Base-by-base conservation (phyloP, 2,888 invertebrate species). In the Protodeltote pygarga region DNA sequence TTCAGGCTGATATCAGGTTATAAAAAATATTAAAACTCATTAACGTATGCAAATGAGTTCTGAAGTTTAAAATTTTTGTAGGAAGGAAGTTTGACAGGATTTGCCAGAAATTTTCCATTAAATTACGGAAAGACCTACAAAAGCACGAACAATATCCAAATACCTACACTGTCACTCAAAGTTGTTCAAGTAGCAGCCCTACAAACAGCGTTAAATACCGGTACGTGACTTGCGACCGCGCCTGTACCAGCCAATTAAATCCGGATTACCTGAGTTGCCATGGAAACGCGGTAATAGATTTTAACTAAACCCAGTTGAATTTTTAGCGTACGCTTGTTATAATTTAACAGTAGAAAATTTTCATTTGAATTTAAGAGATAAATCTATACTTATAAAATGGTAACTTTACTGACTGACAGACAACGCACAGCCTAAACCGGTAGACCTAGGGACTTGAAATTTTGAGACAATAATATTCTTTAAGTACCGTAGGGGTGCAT, bases 191-290 rank as follows among this genome's bases (percentile, higher is more conserved):
- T 20, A 45, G 17, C 52, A 58, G 14, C 52, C 40, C 15, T 24
- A 34, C 10, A 28, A 47, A 46, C 27, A 47, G 52, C 40, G 41
- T 34, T 53, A 46, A 54, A 44, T 40, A 31, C 46, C 39, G 29
- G 29, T 60, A 72, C 69, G 71, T 65, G 67, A 66, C 62, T 67
- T 37, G 48, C 61, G 48, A 67, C 69, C 64, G 53, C 70, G 53
- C 70, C 42, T 60, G 53, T 50, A 53, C 54, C 50, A 65, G 57
- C 52, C 69, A 73, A 73, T 73, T 72, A 69, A 71, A 67, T 47
- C 57, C 24, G 62, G 68, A 64, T 64, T 58, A 69, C 47, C 29
- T 28, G 33, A 45, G 62, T 59, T 52, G 42, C 59, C 44, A 58
- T 49, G 39, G 59, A 33, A 54, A 65, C 54, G 15, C 11, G 14